Percentiles rank a stretch among this genome's conserved stretches.
These are phyloP conservation scores for Benthosema pterotum DNA, from an alignment of 2,797 vertebrate species.

Conservation along the genomic window DNA sequence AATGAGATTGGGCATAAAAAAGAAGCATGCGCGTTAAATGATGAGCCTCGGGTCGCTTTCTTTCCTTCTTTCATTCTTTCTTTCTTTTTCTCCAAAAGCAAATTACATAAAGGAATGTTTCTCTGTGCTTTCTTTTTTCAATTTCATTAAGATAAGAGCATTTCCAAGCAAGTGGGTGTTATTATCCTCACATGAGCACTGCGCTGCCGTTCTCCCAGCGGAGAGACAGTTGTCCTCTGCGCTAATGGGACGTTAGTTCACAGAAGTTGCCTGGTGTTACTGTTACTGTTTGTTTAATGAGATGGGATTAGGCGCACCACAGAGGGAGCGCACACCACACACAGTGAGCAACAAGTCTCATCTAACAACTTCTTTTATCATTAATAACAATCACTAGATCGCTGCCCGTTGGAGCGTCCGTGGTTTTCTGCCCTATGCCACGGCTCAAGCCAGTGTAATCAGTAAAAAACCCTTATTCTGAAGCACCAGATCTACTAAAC, in stretches of 20 bases:
- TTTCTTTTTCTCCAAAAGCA: conserved; percentile 70
- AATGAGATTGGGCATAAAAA: conserved; percentile 83
- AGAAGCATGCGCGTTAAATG: conserved; percentile 84
- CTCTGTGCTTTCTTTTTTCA: conserved; percentile 73
- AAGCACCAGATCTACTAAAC: no score
- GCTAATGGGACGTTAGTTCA: conserved; percentile 66
- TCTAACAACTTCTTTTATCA: conserved; percentile 46
- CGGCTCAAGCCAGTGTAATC: no score
- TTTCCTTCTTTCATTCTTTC: conserved; percentile 49
- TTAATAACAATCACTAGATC: conserved; percentile 62
- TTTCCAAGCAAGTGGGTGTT: conserved; percentile 79
- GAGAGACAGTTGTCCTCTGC: conserved; percentile 59
- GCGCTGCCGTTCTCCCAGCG: conserved; percentile 69
- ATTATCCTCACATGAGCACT: conserved; percentile 83
- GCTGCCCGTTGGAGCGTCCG: no score
- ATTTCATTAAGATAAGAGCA: conserved; percentile 83
- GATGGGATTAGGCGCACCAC: conserved; percentile 47
- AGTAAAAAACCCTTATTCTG: no score
- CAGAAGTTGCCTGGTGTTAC: conserved; percentile 75
- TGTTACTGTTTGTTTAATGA: conserved; percentile 66
- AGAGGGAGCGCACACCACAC: conserved; percentile 54
- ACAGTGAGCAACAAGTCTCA: conserved; percentile 40
- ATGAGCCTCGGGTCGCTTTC: conserved; percentile 75
- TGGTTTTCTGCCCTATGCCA: no score
- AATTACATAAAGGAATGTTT: conserved; percentile 82